Conservation (phyloP, 2,113 vertebrate genomes). For the pig (Sus scrofa) region DNA sequence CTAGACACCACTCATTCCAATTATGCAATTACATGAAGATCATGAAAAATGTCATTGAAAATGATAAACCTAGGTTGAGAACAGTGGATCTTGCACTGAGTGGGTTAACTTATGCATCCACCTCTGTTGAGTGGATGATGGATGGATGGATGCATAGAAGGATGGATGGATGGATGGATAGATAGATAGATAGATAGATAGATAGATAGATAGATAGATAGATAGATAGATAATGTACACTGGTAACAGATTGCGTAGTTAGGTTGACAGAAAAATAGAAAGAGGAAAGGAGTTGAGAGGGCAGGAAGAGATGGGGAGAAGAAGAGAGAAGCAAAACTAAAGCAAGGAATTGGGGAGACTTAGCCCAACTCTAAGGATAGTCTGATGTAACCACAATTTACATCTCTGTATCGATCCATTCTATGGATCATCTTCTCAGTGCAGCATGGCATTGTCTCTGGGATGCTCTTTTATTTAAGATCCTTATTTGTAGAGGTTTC, state of each 20-base stretch:
- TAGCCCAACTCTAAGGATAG: background rate
- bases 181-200: background rate
- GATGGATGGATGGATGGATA: background rate
- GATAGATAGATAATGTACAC: background rate
- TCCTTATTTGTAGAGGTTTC: background rate
- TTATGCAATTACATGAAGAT: background rate
- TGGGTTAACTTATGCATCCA: background rate
- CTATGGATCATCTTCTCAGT: background rate
- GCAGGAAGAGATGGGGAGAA: rapidly evolving
- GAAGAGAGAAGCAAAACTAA: background rate
- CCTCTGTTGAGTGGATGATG: background rate
- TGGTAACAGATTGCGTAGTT: background rate
- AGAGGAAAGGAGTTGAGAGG: background rate
- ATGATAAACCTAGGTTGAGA: background rate
- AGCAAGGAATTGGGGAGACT: background rate
- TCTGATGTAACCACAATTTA: background rate
- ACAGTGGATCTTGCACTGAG: background rate
- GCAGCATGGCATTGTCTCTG: background rate
- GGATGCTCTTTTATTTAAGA: background rate
- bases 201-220: too few relatives aligned
- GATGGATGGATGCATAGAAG: background rate
- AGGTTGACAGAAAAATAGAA: background rate
- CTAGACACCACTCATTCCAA: background rate
- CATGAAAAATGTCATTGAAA: background rate
- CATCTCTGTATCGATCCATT: background rate